Base-by-base conservation (phyloP, 2,888 invertebrate species). In the Scaptomyza polygonia region DNA sequence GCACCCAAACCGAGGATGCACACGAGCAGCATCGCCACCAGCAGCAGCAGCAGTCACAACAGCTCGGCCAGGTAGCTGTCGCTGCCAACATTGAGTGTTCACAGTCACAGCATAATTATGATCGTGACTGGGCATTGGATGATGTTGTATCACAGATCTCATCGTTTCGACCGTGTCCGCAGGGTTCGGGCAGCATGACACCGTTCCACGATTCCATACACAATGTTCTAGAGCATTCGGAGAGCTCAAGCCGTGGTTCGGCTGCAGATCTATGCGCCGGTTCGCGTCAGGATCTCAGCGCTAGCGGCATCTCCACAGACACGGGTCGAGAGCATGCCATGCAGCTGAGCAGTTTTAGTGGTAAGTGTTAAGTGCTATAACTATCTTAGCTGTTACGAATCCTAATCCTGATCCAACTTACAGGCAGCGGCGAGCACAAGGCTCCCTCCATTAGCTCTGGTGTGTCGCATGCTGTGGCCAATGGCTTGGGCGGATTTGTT, bases 41-140 rank as follows among this genome's bases (percentile, higher is more conserved):
- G 9, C 73, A 77, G 40, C 83, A 83, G 9, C 73, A 61, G 25
- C 73, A 61, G 66, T 82, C 79, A 5, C 80, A 80, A 34, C 88
- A 88, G 43, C 54, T 85, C 47, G 88, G 90, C 0, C 89, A 90
- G 48, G 89, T 90, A 36, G 90, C 90, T 2, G 93, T 94, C 89
- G 93, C 94, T 11, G 95, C 95, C 40, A 94, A 94, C 90, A 94
- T 94, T 72, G 95, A 95, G 79, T 90, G 90, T 52, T 92, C 92
- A 59, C 93, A 93, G 86, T 89, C 89, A 51, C 92, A 93, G 66
- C 89, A 91, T 65, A 90, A 92, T 64, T 92, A 92, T 64, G 92
- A 92, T 55, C 89, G 91, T 11, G 92, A 92, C 70, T 92, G 90
- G 90, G 91, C 91, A 14, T 71, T 91, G 45, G 92, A 92, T 58